These are phyloP conservation scores for Butastur rufipennis DNA, from an alignment of 2,113 vertebrate species.

Conservation along the genomic window DNA sequence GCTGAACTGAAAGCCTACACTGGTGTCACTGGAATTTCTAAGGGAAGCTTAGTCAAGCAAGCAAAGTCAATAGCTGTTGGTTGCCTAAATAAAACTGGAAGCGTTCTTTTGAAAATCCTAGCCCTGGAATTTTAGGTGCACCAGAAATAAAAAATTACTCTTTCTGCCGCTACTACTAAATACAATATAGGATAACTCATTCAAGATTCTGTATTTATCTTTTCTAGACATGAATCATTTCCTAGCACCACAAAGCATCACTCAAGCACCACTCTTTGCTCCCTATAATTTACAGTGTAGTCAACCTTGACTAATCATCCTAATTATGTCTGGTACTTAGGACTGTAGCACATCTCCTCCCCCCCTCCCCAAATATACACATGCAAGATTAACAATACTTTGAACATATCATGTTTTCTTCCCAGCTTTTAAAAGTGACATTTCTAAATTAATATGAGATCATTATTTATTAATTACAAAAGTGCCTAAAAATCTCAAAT, in stretches of 20 bases:
- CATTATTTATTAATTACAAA: neutral
- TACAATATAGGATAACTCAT: neutral
- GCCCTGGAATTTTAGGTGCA: neutral
- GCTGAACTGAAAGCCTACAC: neutral
- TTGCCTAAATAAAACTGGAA: neutral
- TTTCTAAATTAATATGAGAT: neutral
- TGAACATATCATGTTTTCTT: neutral
- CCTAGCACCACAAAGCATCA: neutral
- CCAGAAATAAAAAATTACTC: neutral
- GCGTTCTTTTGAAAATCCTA: neutral
- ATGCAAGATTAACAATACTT: neutral
- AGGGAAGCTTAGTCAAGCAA: neutral
- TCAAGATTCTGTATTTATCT: neutral
- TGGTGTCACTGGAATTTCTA: neutral
- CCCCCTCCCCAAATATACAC: neutral
- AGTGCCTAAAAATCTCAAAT: neutral
- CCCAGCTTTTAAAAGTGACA: neutral
- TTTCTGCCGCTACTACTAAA: neutral
- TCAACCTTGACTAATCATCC: neutral
- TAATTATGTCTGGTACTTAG: neutral
- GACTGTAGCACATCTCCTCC: neutral
- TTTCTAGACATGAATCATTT: constrained; percentile 8
- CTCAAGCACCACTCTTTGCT: neutral
- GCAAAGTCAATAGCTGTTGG: neutral
- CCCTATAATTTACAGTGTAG: neutral